A percentile compares a stretch with the other conserved stretches of the same genome.
phyloP scores from a whole-genome alignment of 2,797 vertebrate species.

The Taenioides sp. region DNA sequence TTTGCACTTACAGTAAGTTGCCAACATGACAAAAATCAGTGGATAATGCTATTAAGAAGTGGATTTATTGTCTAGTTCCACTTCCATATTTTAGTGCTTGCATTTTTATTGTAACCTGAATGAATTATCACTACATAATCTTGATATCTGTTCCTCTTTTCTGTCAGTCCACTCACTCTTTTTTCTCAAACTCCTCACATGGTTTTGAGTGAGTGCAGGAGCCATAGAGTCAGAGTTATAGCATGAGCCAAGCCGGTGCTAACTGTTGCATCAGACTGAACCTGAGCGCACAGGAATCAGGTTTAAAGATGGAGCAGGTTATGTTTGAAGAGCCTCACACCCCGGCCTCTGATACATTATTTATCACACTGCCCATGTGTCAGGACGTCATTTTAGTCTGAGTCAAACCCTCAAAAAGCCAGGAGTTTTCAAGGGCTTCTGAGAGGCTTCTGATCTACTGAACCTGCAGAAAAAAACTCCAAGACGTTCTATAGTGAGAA shows the following conservation, averaged over 20 bases:
- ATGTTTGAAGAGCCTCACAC: slow-evolving; percentile 11
- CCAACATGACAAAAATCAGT: no score
- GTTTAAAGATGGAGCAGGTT: slow-evolving; percentile 7
- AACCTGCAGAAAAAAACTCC: neutral
- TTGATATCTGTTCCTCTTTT: no score
- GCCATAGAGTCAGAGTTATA: slow-evolving; percentile 1
- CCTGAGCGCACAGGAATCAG: slow-evolving; percentile 11
- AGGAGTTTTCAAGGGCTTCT: slow-evolving; percentile 10
- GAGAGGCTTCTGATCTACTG: neutral
- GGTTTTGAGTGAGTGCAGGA: neutral
- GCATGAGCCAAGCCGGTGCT: slow-evolving; percentile 8
- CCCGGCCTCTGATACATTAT: neutral
- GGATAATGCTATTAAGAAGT: no score
- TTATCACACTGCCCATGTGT: slow-evolving; percentile 1
- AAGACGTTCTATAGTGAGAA: neutral
- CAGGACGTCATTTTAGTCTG: slow-evolving; percentile 5
- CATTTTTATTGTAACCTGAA: no score
- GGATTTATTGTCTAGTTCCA: no score
- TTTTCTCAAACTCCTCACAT: no score
- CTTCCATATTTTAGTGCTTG: no score
- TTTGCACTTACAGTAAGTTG: no score
- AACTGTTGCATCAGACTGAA: slow-evolving; percentile 24
- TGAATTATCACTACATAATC: no score
- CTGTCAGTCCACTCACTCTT: no score
- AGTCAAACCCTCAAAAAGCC: neutral